Evolutionary conservation across 2,888 invertebrate species (phyloP), one percentile per base, ranked within the genome.

Genomic region (Glaucopsyche alexis): DNA sequence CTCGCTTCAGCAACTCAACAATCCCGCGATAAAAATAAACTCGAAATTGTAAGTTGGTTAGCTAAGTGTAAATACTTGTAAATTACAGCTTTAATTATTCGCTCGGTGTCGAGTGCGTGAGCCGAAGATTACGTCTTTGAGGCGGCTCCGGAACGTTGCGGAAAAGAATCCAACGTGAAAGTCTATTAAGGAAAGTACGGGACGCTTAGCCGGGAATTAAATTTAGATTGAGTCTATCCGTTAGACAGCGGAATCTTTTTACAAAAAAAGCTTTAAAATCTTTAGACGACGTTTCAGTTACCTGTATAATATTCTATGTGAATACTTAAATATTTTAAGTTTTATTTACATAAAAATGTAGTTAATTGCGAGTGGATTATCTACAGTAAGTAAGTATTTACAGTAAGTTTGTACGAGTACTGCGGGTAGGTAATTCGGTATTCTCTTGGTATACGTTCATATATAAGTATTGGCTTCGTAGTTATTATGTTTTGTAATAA

Each of bases 151-250:
- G 80, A 81, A 85, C 82, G 82, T 82, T 83, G 83, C 77, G 81
- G 78, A 82, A 86, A 86, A 84, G 83, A 86, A 84, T 82, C 81
- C 81, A 79, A 80, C 80, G 81, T 82, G 79, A 83, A 86, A 85
- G 80, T 83, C 81, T 81, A 82, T 84, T 83, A 84, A 79, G 79
- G 76, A 81, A 78, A 81, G 82, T 80, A 80, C 77, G 77, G 77
- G 78, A 76, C 79, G 80, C 80, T 84, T 82, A 83, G 81, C 79
- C 75, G 78, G 81, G 82, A 85, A 86, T 86, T 86, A 85, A 86
- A 86, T 86, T 85, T 82, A 85, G 81, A 86, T 86, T 83, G 83
- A 83, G 86, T 83, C 84, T 83, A 84, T 87, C 81, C 80, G 78
- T 81, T 81, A 80, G 81, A 82, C 80, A 80, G 79, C 72, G 75